A percentile compares a stretch with the other conserved stretches of the same genome.
Evolutionary conservation across 1,140 invertebrate species (phyloP).

Genomic region (Nixonia krombeini): DNA sequence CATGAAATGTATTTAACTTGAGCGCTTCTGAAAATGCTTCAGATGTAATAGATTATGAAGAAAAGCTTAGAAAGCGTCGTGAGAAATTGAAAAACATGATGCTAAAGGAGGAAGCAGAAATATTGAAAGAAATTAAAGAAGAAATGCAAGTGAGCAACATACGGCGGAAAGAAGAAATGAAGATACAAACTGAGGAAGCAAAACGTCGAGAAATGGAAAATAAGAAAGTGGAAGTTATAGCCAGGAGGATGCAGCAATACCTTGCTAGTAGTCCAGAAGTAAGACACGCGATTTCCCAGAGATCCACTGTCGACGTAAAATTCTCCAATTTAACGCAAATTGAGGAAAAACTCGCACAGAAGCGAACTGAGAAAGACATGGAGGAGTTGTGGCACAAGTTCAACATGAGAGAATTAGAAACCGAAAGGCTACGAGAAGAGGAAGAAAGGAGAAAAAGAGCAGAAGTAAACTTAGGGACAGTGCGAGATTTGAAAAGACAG

Average conservation of each 20-base stretch:
- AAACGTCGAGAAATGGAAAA: conserved; percentile 33
- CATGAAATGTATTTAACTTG: conserved; percentile 2
- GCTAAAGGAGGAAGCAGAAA: conserved; percentile 28
- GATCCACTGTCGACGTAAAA: conserved; percentile 48
- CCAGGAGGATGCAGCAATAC: conserved; percentile 57
- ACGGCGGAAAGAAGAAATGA: conserved; percentile 30
- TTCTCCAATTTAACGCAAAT: conserved; percentile 58
- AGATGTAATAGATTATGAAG: conserved; percentile 39
- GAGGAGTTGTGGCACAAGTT: conserved; percentile 30
- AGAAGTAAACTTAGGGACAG: not conserved
- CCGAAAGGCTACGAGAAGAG: conserved; percentile 8
- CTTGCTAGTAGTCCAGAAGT: conserved; percentile 40
- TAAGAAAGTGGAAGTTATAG: conserved; percentile 38
- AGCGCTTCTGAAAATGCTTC: not conserved
- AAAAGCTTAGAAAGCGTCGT: conserved; percentile 33
- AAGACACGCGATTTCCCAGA: conserved; percentile 36
- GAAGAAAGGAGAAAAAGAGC: not conserved
- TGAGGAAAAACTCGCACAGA: conserved; percentile 45
- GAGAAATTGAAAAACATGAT: conserved; percentile 43
- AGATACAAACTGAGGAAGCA: conserved; percentile 28
- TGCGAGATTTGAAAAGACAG: conserved; percentile 19
- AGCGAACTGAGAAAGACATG: conserved; percentile 16
- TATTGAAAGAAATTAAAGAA: conserved; percentile 42
- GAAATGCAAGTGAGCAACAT: conserved; percentile 21
- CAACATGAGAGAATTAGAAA: conserved; percentile 5